Evolutionary conservation across 1,140 invertebrate genomes (phyloP), one percentile per base, ranked within the genome.

Genomic region (Diorhabda carinulata): DNA sequence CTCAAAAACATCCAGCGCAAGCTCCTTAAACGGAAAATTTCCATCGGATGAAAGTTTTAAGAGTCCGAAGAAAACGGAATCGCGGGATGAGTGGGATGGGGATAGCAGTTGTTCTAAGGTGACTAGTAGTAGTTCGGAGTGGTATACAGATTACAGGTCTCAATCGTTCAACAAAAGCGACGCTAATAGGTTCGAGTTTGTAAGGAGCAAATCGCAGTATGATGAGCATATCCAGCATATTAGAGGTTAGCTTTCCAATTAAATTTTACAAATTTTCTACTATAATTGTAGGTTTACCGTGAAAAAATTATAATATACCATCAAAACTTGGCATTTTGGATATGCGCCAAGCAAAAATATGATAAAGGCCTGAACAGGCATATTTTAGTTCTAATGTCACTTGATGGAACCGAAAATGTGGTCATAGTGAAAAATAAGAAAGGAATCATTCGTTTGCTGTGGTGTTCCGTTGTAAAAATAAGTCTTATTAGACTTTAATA

Each of bases 191-290:
- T 81, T 82, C 72, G 77, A 82, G 73, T 80, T 77, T 74, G 72
- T 81, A 73, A 76, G 89, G 74, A 92, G 88, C 80, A 90, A 88
- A 79, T 90, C 89, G 73, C 90, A 94, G 79, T 93, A 92, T 80
- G 92, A 95, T 80, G 88, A 89, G n/a, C 92, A 94, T 82, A 95
- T 95, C 79, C 88, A 88, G 70, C 86, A 91, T 82, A 92, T 93
- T 76, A 88, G 90, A 93, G 92, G 93, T 94, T 87, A 81, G 83
- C 69, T 45, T 71, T 25, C 25, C 25, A 25, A 25, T 25, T 25
- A 25, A 25, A 25, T 25, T 25, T 25, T 1, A 25, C 25, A 25
- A 25, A 25, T 25, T 25, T 25, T 25, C 1, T 25, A 25, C 25
- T 25, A 25, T 25, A 25, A 25, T 25, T 25, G 25, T 25, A 25